Percentiles rank a stretch among this genome's conserved stretches.
Evolutionary conservation across 2,797 vertebrate genomes (phyloP).

Genomic region (Oreonectes daqikongensis): DNA sequence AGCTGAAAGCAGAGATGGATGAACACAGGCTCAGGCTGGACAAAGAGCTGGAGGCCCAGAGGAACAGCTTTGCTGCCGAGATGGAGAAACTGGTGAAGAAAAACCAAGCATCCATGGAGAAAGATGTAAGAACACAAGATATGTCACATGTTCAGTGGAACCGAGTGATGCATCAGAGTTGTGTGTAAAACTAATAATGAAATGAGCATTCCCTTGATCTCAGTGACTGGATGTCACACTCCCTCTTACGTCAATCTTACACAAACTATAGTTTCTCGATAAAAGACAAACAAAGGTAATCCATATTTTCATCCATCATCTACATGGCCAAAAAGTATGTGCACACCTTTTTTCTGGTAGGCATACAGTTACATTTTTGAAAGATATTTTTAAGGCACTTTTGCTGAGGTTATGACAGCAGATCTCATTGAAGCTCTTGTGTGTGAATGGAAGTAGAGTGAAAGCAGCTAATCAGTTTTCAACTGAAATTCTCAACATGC

Average conservation of each 20-base stretch:
- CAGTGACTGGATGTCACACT: background rate
- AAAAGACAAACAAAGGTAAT: background rate
- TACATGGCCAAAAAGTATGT: background rate
- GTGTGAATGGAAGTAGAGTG: background rate
- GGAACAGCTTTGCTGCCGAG: slow-evolving; percentile 93
- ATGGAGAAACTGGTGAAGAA: slow-evolving; percentile 99
- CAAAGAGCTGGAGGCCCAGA: slow-evolving; percentile 98
- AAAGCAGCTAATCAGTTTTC: no score
- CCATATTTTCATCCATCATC: background rate
- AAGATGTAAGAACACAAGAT: slow-evolving; percentile 81
- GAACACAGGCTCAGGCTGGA: slow-evolving; percentile 95
- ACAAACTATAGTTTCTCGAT: no score
- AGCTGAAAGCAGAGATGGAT: slow-evolving; percentile 97
- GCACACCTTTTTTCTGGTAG: background rate
- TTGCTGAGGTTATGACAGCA: background rate
- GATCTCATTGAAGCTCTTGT: background rate
- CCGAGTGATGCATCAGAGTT: no score
- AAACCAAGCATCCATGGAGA: slow-evolving; percentile 94
- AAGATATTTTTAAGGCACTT: background rate
- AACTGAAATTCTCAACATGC: background rate
- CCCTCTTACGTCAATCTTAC: background rate
- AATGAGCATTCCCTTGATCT: background rate
- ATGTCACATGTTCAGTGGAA: background rate
- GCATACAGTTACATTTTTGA: background rate
- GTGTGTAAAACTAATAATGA: background rate